Evolutionary conservation across 2,797 vertebrate species (phyloP).

Genomic region (Toxotes lorentzi): DNA sequence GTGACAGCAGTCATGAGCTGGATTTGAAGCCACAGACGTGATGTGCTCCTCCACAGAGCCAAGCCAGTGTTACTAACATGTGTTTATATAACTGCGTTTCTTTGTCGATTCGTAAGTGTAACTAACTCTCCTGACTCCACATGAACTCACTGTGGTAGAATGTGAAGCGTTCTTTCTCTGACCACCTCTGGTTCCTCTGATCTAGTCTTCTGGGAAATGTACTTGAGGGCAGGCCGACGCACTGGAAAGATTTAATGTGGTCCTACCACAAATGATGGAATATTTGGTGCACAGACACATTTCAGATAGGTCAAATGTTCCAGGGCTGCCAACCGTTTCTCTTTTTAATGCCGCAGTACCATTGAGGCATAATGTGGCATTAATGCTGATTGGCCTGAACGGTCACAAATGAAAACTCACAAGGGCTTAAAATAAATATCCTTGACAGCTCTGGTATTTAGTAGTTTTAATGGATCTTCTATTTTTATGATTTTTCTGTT

Average conservation of each 20-base stretch:
- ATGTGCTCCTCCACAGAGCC: neutral
- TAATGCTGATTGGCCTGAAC: slow-evolving; percentile 46
- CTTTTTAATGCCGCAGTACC: slow-evolving; percentile 49
- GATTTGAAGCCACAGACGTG: neutral
- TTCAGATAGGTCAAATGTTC: slow-evolving; percentile 39
- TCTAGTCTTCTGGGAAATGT: slow-evolving; percentile 68
- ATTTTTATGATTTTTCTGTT: neutral
- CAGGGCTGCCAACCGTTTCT: slow-evolving; percentile 43
- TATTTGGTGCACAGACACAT: slow-evolving; percentile 50
- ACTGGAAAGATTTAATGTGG: slow-evolving; percentile 69
- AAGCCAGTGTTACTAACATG: neutral
- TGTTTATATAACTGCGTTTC: slow-evolving; percentile 3
- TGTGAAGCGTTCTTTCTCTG: slow-evolving; percentile 37
- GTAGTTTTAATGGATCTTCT: neutral
- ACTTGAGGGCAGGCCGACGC: slow-evolving; percentile 56
- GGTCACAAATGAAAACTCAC: slow-evolving; percentile 21
- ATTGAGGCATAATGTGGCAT: slow-evolving; percentile 55
- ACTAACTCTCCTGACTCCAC: slow-evolving; percentile 9
- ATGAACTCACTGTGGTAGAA: slow-evolving; percentile 47
- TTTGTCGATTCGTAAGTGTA: neutral
- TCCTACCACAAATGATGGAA: slow-evolving; percentile 55
- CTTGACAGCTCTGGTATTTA: slow-evolving; percentile 31
- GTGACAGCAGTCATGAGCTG: slow-evolving; percentile 4
- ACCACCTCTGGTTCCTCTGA: slow-evolving; percentile 58
- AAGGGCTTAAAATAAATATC: slow-evolving; percentile 20